Conservation (phyloP, 1,140 invertebrate species). For the Metopolophium dirhodum region DNA sequence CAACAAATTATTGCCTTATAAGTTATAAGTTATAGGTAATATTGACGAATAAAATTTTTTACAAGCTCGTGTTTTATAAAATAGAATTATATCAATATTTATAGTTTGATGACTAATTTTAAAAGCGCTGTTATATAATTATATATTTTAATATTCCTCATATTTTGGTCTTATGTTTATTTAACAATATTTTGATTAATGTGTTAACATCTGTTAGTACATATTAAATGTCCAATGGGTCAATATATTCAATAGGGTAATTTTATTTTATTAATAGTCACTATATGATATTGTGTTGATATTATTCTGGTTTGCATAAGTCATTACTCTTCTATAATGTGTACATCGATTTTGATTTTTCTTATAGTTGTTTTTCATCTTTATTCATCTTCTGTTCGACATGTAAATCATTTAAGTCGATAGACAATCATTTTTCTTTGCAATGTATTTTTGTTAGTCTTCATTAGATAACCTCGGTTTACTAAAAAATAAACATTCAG, state of each 20-base stretch:
- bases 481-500: background rate
- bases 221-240: background rate
- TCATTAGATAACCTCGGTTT: background rate
- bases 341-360: background rate
- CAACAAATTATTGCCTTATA: conserved; percentile 16
- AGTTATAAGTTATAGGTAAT: background rate
- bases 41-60: background rate
- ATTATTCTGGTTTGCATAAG: background rate
- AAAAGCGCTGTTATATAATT: background rate
- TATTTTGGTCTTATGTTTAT: background rate
- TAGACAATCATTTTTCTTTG: background rate
- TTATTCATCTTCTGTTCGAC: background rate
- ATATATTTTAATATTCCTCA: background rate
- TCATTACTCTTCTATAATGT: background rate
- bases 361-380: background rate
- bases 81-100: background rate
- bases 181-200: background rate
- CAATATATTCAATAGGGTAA: background rate
- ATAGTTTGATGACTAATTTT: background rate
- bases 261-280: background rate
- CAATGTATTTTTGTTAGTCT: background rate
- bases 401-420: background rate
- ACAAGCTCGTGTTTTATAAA: background rate
- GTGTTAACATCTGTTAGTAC: background rate
- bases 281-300: background rate